phyloP scores from a whole-genome alignment of 2,797 vertebrate species.

The Muscicapa striata region DNA sequence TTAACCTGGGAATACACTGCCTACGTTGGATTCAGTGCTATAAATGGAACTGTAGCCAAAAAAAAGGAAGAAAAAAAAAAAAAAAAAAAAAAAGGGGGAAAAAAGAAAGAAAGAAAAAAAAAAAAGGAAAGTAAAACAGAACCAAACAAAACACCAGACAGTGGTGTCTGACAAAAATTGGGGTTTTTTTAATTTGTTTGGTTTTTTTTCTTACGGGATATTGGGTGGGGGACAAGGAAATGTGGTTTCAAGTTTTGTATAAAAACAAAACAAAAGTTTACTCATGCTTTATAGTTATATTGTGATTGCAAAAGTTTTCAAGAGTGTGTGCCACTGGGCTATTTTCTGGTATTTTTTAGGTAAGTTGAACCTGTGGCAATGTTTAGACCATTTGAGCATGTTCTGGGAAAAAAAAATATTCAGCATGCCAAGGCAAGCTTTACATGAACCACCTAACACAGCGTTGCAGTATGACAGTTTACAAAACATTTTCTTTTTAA shows the following conservation, averaged over 20 bases:
- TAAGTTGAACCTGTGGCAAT: slow-evolving; percentile 62
- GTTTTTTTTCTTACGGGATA: slow-evolving; percentile 40
- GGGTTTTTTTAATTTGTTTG: neutral
- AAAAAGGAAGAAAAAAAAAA: neutral
- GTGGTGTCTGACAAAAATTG: slow-evolving; percentile 18
- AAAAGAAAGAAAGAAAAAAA: neutral
- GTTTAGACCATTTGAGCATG: slow-evolving; percentile 67
- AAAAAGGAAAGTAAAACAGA: neutral
- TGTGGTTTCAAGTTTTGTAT: slow-evolving; percentile 72
- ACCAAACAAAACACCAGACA: neutral
- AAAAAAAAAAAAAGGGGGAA: neutral
- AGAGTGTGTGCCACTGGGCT: slow-evolving; percentile 62
- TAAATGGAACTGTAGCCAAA: slow-evolving; percentile 52
- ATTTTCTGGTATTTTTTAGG: slow-evolving; percentile 48
- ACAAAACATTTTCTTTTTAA: slow-evolving; percentile 67
- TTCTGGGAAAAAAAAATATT: slow-evolving; percentile 47
- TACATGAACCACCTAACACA: slow-evolving; percentile 67
- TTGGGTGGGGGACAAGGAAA: slow-evolving; percentile 34
- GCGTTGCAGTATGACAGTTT: slow-evolving; percentile 71
- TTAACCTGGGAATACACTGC: slow-evolving; percentile 50
- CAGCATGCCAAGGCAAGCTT: slow-evolving; percentile 64
- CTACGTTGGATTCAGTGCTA: slow-evolving; percentile 41
- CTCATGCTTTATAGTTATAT: slow-evolving; percentile 71
- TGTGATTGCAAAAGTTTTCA: slow-evolving; percentile 69
- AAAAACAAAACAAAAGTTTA: slow-evolving; percentile 67